Evolutionary conservation across 2,888 invertebrate species (phyloP).

Genomic region (Diabrotica balteata): DNA sequence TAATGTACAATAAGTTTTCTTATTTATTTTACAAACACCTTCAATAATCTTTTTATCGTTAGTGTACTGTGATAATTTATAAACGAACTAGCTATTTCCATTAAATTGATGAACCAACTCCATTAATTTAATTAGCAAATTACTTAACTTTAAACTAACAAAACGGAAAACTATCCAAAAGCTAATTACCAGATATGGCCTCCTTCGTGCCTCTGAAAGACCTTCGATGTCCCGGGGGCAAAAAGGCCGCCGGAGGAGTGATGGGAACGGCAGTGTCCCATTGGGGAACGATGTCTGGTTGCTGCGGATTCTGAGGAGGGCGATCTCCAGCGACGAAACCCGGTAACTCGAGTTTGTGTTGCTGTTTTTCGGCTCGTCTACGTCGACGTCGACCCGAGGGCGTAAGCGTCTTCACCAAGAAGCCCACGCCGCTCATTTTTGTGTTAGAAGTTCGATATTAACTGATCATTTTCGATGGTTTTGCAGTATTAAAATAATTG

Average conservation of each 20-base stretch:
- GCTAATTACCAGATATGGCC: conserved; percentile 5
- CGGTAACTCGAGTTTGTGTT: conserved; percentile 56
- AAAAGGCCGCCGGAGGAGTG: conserved; percentile 73
- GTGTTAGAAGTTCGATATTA: too few relatives aligned
- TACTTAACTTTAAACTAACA: too few relatives aligned
- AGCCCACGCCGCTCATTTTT: conserved; percentile 67
- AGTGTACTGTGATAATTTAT: too few relatives aligned
- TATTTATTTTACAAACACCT: too few relatives aligned
- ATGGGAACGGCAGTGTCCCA: conserved; percentile 70
- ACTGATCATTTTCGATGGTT: too few relatives aligned
- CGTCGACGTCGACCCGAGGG: conserved; percentile 68
- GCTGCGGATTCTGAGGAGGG: conserved; percentile 55
- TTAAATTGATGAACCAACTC: too few relatives aligned
- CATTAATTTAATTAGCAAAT: too few relatives aligned
- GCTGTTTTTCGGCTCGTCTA: conserved; percentile 70
- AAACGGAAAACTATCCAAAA: background rate
- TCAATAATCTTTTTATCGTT: too few relatives aligned
- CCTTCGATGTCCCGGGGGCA: conserved; percentile 66
- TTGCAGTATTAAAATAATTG: too few relatives aligned
- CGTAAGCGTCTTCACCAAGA: conserved; percentile 71
- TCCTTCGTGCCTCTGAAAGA: conserved; percentile 45
- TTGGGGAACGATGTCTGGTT: conserved; percentile 64
- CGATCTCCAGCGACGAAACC: conserved; percentile 47
- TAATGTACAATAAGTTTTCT: too few relatives aligned
- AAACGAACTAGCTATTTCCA: too few relatives aligned